Evolutionary conservation across 2,797 vertebrate species (phyloP).

Genomic region (Sebastes kiyomatsui): DNA sequence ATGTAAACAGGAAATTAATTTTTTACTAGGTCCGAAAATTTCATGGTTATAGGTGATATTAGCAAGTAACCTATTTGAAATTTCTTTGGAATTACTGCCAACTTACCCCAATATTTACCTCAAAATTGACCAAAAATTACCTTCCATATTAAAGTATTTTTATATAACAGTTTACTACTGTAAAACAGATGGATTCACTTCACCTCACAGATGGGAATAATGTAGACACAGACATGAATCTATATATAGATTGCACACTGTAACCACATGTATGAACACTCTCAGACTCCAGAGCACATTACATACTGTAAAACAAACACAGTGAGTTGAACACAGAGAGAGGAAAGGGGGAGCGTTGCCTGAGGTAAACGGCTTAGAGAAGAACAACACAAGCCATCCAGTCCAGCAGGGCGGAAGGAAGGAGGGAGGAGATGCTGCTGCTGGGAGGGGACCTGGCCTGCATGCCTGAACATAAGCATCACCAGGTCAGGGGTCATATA

Average conservation of each 20-base stretch:
- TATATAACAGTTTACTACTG: not conserved
- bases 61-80: too few species aligned
- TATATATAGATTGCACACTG: not conserved
- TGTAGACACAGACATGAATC: not conserved
- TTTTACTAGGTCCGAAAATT: too few species aligned
- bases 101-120: too few species aligned
- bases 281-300: not conserved
- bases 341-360: not conserved
- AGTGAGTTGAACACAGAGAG: not conserved
- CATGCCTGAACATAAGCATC: conserved; percentile 58
- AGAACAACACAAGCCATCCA: conserved; percentile 10
- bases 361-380: not conserved
- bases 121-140: too few species aligned
- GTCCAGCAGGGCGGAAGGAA: conserved; percentile 34
- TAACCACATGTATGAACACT: not conserved
- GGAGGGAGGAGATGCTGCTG: conserved; percentile 33
- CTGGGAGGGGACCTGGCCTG: conserved; percentile 26
- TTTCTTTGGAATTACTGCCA: too few species aligned
- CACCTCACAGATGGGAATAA: not conserved
- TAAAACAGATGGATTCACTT: not conserved
- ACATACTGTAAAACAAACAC: not conserved
- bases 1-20: too few species aligned
- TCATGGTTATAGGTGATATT: too few species aligned
- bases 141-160: not conserved
- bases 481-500: conserved; percentile 43